A percentile compares a stretch with the other conserved stretches of the same genome.
Conservation (phyloP, 2,113 vertebrate species). For the Globicephala melas region DNA sequence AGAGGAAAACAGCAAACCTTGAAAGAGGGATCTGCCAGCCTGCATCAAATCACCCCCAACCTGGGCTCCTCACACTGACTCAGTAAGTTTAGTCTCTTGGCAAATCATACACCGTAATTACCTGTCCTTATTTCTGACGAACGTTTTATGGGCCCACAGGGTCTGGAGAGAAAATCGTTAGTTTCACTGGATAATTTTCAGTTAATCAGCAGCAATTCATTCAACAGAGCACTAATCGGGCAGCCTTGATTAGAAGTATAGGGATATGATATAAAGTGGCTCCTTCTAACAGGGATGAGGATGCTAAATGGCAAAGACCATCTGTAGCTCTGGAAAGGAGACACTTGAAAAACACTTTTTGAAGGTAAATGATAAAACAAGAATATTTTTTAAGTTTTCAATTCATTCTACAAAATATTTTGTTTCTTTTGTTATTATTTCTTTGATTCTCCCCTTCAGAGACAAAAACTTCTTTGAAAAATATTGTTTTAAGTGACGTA, state of each 20-base stretch:
- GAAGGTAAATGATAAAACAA: constrained; percentile 41
- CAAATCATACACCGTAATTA: constrained; percentile 64
- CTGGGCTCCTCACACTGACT: constrained; percentile 47
- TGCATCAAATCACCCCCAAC: constrained; percentile 51
- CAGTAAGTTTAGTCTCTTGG: constrained; percentile 53
- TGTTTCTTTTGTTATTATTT: constrained; percentile 28
- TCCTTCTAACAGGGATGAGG: constrained; percentile 58
- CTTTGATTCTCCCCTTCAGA: constrained; percentile 14
- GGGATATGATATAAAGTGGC: constrained; percentile 69
- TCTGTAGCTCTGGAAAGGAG: constrained; percentile 53
- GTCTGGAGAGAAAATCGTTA: constrained; percentile 67
- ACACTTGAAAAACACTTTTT: constrained; percentile 49
- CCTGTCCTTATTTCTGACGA: constrained; percentile 58
- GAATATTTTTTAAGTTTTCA: constrained; percentile 11
- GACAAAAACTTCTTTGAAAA: constrained; percentile 22
- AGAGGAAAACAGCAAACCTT: constrained; percentile 49
- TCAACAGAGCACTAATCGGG: constrained; percentile 71
- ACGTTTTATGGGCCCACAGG: constrained; percentile 47
- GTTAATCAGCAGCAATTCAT: constrained; percentile 75
- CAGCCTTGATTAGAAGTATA: constrained; percentile 76
- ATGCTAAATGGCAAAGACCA: constrained; percentile 49
- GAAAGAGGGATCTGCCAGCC: constrained; percentile 53
- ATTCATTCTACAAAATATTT: not conserved
- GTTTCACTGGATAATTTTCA: constrained; percentile 77
- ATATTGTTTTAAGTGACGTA: not conserved